phyloP scores from a whole-genome alignment of 2,797 vertebrate genomes.

The Octomys mimax region DNA sequence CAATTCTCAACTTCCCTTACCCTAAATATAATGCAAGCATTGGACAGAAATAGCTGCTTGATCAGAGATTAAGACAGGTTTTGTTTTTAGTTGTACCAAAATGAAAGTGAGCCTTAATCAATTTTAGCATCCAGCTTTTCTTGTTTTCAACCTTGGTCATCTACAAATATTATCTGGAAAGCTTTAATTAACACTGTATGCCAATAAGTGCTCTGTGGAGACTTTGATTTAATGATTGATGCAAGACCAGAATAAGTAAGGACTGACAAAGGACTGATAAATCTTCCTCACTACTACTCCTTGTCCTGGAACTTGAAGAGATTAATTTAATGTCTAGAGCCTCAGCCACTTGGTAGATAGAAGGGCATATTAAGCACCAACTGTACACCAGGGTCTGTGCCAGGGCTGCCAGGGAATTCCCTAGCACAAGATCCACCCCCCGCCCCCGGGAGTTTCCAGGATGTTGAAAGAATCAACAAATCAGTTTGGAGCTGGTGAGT shows the following conservation, averaged over 20 bases:
- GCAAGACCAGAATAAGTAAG: background rate
- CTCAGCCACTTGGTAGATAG: background rate
- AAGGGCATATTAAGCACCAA: background rate
- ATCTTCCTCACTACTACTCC: background rate
- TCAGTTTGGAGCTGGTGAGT: slow-evolving; percentile 14
- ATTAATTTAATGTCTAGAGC: background rate
- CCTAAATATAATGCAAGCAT: background rate
- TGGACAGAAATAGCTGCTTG: background rate
- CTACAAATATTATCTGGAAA: slow-evolving; percentile 21
- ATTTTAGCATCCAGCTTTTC: slow-evolving; percentile 22
- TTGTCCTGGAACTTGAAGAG: background rate
- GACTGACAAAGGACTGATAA: background rate
- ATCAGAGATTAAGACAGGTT: background rate
- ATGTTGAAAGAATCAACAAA: background rate
- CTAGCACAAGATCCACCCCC: background rate
- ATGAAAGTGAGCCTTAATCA: background rate
- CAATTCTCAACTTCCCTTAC: background rate
- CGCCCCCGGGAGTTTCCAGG: background rate
- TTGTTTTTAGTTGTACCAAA: background rate
- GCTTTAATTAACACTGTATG: background rate
- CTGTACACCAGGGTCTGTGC: background rate
- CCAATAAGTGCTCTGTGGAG: background rate
- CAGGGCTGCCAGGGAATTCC: background rate
- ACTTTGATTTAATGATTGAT: slow-evolving; percentile 1
- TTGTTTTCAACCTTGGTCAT: background rate